These are phyloP conservation scores for Parazoanthus darwini DNA, from an alignment of 92 coral and sea anemone species.

Conservation along the genomic window DNA sequence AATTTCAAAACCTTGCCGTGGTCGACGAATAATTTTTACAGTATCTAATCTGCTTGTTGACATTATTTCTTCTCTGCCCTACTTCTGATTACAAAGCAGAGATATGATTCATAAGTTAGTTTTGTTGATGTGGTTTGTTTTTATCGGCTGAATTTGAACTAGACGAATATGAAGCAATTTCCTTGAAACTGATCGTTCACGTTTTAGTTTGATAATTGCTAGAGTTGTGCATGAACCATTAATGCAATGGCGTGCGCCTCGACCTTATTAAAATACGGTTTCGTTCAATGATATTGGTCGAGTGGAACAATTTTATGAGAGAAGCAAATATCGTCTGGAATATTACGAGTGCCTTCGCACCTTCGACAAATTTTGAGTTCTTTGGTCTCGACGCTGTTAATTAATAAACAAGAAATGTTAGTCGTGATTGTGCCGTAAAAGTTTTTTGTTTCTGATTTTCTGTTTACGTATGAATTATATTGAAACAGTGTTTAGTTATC, in stretches of 20 bases:
- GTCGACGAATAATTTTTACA: slow-evolving; percentile 1
- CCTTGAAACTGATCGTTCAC: background rate
- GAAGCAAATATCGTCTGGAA: background rate
- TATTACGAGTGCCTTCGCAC: background rate
- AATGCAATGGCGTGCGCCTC: background rate
- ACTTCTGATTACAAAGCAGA: background rate
- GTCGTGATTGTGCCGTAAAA: background rate
- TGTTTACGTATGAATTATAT: no score
- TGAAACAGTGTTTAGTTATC: background rate
- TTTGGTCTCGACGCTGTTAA: no score
- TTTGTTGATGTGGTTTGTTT: background rate
- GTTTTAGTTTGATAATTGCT: background rate
- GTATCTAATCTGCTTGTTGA: background rate
- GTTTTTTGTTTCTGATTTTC: background rate
- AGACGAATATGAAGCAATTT: no score
- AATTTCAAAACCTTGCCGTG: background rate
- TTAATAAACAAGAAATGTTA: background rate
- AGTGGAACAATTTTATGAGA: no score
- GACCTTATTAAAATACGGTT: background rate
- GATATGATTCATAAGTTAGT: slow-evolving; percentile 2
- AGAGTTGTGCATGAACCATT: background rate
- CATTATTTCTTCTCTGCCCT: slow-evolving; percentile 8
- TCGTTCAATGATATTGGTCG: background rate
- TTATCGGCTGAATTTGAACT: no score
- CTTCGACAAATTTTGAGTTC: background rate